Evolutionary conservation across 2,888 invertebrate genomes (phyloP), one percentile per base, ranked within the genome.

Genomic region (Drosophila borborema): DNA sequence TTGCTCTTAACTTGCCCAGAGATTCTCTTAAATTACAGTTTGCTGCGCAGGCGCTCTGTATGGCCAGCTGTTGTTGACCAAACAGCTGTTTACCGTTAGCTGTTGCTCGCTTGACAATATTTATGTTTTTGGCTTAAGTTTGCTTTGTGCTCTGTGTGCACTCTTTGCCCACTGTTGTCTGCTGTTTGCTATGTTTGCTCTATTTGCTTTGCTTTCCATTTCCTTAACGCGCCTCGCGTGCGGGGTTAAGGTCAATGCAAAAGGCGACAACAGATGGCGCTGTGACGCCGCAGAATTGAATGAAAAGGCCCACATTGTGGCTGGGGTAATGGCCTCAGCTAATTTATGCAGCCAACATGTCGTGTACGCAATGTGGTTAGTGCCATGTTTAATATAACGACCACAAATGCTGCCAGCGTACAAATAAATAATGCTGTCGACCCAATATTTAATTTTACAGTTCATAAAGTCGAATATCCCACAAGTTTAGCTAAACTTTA

Each of bases 241-340:
- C 46, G 74, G 77, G 89, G 83, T 88, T 90, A 88, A 90, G 90
- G 90, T 86, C 81, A 86, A 64, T 53, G 56, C 59, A 54, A 55
- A 55, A 62, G 54, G 55, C 54, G 76, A 72, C 85, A 83, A 83
- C 73, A 85, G 88, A 88, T 87, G 85, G 85, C 88, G 85, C 73
- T 70, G 18, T 45, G 56, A 23, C 38, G 54, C 34, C 12, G 7
- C 46, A 14, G 23, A 34, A 8, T 38, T 34, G 45, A 77, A 69
- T 68, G 73, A 67, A 71, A 58, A 18, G 55, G 59, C 8, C n/a
- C 31, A 1, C 41, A 16, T 20, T 61, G 71, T 66, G 75, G 87
- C 67, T 72, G 68, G 78, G 81, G 88, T 82, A 83, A 82, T 82
- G 74, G 77, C 77, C 71, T 61, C 38, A 70, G 61, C 79, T 80